Conservation (phyloP, 2,113 vertebrate genomes). For the Tricholaema leucomelas region DNA sequence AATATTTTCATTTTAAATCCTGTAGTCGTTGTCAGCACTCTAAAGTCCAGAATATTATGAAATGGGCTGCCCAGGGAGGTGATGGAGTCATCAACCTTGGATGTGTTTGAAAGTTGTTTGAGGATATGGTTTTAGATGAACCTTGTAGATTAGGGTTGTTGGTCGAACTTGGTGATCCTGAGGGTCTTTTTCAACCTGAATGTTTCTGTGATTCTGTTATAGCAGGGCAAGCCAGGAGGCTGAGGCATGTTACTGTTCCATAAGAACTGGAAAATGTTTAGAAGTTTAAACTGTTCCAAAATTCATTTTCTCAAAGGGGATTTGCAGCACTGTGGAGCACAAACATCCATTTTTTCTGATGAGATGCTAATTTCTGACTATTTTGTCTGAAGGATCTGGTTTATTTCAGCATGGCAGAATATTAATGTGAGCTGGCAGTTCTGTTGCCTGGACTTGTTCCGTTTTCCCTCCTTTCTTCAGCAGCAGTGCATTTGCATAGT, state of each 20-base stretch:
- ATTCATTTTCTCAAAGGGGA: conserved; percentile 33
- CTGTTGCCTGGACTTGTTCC: not conserved
- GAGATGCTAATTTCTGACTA: not conserved
- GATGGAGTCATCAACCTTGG: too few species aligned
- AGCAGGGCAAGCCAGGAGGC: conserved; percentile 31
- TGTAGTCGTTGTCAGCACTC: too few species aligned
- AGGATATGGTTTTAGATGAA: too few species aligned
- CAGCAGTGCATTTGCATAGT: not conserved
- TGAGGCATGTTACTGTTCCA: not conserved
- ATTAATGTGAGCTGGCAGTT: not conserved
- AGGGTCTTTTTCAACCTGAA: too few species aligned
- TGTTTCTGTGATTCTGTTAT: too few species aligned
- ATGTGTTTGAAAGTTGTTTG: too few species aligned
- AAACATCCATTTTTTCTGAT: not conserved
- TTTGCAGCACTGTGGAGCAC: conserved; percentile 10
- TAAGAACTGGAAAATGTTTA: not conserved
- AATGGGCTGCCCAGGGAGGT: too few species aligned
- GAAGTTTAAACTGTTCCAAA: conserved; percentile 26
- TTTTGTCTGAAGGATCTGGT: not conserved
- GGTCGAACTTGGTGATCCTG: too few species aligned
- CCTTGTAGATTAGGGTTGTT: too few species aligned
- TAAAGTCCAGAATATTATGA: too few species aligned
- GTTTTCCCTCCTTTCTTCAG: not conserved
- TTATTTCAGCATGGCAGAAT: not conserved
- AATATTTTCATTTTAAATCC: too few species aligned